Conservation (phyloP, 1,140 invertebrate species). For the Asbolus verrucosus region DNA sequence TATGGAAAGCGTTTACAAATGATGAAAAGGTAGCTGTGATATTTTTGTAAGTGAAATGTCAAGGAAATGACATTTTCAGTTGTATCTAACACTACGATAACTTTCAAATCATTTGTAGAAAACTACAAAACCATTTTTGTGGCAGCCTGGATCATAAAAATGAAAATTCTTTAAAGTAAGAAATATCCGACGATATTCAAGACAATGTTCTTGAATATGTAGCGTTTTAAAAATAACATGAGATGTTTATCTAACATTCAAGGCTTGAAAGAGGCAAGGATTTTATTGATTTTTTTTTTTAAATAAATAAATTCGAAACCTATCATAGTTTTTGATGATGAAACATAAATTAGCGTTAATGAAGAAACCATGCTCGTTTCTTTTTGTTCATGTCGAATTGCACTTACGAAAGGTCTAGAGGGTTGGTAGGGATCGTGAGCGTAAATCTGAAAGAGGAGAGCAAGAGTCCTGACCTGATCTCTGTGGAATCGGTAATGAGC, state of each 20-base stretch:
- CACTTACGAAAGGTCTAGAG: too few relatives aligned
- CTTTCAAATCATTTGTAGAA: too few relatives aligned
- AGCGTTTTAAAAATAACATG: too few relatives aligned
- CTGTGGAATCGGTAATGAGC: conserved; percentile 15
- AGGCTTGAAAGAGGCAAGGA: too few relatives aligned
- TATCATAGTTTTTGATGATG: too few relatives aligned
- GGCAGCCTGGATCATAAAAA: background rate
- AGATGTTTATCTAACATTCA: too few relatives aligned
- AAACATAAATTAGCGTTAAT: too few relatives aligned
- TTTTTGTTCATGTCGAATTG: too few relatives aligned
- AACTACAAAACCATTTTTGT: background rate
- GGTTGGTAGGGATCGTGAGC: background rate
- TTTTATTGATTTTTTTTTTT: too few relatives aligned
- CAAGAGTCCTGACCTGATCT: conserved; percentile 17
- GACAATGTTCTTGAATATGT: background rate
- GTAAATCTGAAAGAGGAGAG: background rate
- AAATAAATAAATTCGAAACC: too few relatives aligned
- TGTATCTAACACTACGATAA: too few relatives aligned
- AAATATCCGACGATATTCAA: background rate
- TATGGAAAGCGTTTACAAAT: background rate
- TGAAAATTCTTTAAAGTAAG: conserved; percentile 4
- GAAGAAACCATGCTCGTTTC: too few relatives aligned
- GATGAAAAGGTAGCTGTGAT: background rate
- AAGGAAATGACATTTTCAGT: background rate
- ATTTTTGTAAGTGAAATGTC: background rate